phyloP scores from a whole-genome alignment of 2,113 vertebrate genomes.

The Paradoxurus hermaphroditus region DNA sequence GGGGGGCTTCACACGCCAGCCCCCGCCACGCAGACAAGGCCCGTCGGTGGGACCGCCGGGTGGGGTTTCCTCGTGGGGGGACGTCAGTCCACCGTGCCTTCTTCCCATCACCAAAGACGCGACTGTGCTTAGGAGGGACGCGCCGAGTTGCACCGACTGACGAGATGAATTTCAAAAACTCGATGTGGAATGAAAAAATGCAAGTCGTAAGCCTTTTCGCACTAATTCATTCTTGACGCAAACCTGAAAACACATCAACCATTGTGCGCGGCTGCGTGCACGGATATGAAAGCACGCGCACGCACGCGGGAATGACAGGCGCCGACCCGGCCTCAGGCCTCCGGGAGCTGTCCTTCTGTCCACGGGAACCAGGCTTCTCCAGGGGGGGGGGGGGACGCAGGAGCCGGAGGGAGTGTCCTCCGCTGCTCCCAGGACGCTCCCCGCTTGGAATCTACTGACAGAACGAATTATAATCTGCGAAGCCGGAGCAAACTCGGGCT shows the following conservation, averaged over 20 bases:
- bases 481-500: not conserved
- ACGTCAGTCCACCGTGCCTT: fast-evolving
- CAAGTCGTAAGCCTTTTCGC: no score
- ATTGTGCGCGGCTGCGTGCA: fast-evolving
- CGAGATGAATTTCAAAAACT: fast-evolving
- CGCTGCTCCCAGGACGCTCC: fast-evolving
- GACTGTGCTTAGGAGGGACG: fast-evolving
- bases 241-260: no score
- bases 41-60: fast-evolving
- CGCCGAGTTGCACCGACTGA: fast-evolving
- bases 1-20: fast-evolving
- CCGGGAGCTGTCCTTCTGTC: not conserved
- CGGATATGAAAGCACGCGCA: fast-evolving
- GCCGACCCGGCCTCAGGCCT: not conserved
- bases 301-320: fast-evolving
- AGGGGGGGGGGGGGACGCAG: fast-evolving
- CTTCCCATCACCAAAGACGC: fast-evolving
- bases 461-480: fast-evolving
- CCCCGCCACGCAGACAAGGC: fast-evolving
- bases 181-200: fast-evolving
- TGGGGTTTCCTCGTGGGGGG: no score
- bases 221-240: fast-evolving
- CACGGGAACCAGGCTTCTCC: not conserved
- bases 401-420: not conserved
- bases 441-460: fast-evolving